Evolutionary conservation across 2,888 invertebrate genomes (phyloP).

Genomic region (Athrips mouffetella): DNA sequence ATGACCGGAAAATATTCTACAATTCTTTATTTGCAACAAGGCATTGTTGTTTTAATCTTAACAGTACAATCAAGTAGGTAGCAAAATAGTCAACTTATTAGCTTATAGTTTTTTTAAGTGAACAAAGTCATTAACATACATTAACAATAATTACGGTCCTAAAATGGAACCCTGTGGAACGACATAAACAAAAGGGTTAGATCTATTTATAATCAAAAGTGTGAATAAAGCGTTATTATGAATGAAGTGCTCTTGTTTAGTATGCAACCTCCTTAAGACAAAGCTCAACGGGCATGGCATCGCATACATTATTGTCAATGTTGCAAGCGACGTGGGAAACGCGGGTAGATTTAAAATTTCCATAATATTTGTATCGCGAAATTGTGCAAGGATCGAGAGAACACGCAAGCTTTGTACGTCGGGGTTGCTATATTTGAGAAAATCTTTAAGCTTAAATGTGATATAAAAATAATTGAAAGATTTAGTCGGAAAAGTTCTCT

Average conservation of each 20-base stretch:
- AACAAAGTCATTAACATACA: not conserved
- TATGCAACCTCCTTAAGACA: slow-evolving; percentile 33
- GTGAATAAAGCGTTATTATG: too few species aligned
- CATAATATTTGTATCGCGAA: slow-evolving; percentile 65
- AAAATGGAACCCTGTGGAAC: not conserved
- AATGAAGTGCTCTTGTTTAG: not conserved
- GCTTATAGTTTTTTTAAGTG: too few species aligned
- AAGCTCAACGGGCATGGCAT: slow-evolving; percentile 42
- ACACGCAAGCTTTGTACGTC: slow-evolving; percentile 5
- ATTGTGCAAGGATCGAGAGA: slow-evolving; percentile 32
- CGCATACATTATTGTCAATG: slow-evolving; percentile 56
- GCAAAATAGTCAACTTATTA: too few species aligned
- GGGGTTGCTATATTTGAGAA: too few species aligned
- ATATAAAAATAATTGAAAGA: too few species aligned
- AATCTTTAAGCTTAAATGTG: too few species aligned
- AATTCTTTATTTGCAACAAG: too few species aligned
- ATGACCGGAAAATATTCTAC: not conserved
- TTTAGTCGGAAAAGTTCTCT: too few species aligned
- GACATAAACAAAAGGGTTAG: not conserved
- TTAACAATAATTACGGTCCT: not conserved
- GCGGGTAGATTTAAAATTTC: slow-evolving; percentile 56
- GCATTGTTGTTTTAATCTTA: too few species aligned
- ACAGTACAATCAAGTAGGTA: too few species aligned
- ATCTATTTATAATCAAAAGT: too few species aligned
- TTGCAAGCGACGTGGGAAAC: slow-evolving; percentile 65